Evolutionary conservation across 1,140 invertebrate species (phyloP).

Genomic region (Drosophila pseudoobscura): DNA sequence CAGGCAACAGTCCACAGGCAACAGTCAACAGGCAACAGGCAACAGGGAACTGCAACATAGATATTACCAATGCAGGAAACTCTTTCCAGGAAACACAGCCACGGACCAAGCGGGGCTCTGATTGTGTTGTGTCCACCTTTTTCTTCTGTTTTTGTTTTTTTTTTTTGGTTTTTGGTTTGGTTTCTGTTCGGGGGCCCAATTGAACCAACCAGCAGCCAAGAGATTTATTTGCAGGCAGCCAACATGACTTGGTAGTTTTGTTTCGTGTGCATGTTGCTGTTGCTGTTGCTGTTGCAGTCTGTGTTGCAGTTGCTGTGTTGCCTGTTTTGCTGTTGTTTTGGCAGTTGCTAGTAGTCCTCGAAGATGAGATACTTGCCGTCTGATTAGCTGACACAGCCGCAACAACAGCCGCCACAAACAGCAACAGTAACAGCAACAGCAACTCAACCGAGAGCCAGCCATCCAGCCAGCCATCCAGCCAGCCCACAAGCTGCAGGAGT

Average conservation of each 20-base stretch:
- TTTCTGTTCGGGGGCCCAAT: slow-evolving; percentile 61
- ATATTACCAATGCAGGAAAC: slow-evolving; percentile 78
- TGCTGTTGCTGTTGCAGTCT: slow-evolving; percentile 42
- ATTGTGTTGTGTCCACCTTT: slow-evolving; percentile 75
- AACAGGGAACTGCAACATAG: slow-evolving; percentile 51
- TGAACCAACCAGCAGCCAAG: slow-evolving; percentile 64
- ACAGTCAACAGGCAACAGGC: slow-evolving; percentile 17
- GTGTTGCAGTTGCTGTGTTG: slow-evolving; percentile 47
- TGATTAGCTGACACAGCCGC: slow-evolving; percentile 78
- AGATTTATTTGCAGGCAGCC: slow-evolving; percentile 72
- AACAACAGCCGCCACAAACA: slow-evolving; percentile 29
- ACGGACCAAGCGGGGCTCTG: slow-evolving; percentile 33
- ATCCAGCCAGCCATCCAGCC: slow-evolving; percentile 38
- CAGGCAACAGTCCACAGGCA: neutral
- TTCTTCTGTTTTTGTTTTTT: slow-evolving; percentile 28
- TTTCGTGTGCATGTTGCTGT: slow-evolving; percentile 74
- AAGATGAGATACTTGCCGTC: slow-evolving; percentile 82
- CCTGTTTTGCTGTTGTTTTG: slow-evolving; percentile 70
- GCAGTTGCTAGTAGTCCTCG: slow-evolving; percentile 81
- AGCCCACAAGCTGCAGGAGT: slow-evolving; percentile 52
- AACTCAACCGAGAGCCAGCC: slow-evolving; percentile 34
- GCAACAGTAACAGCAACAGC: slow-evolving; percentile 48
- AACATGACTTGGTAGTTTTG: slow-evolving; percentile 81
- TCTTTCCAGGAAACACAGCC: slow-evolving; percentile 72
- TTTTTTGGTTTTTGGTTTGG: slow-evolving; percentile 5